phyloP scores from a whole-genome alignment of 1,140 invertebrate genomes.

The Pteromalus puparum region DNA sequence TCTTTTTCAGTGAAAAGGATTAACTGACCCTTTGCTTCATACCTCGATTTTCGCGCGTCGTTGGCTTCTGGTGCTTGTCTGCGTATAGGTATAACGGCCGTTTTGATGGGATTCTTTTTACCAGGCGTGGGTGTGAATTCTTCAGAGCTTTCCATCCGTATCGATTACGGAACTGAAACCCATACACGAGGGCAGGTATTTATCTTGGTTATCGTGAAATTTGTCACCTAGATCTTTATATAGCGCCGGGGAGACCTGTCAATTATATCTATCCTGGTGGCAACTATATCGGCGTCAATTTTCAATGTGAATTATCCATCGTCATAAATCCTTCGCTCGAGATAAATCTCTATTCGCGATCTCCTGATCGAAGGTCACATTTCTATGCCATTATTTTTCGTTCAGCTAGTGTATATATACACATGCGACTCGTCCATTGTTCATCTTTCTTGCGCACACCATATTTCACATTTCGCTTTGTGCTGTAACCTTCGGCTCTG shows the following conservation, averaged over 20 bases:
- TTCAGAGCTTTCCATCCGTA: not conserved
- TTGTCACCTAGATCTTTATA: slow-evolving; percentile 1
- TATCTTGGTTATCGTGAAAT: not conserved
- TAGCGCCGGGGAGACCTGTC: not conserved
- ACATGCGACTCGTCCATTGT: not conserved
- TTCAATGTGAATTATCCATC: not conserved
- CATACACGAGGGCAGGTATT: not conserved
- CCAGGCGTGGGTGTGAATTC: not conserved
- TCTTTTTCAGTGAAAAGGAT: not conserved
- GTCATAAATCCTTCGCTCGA: not conserved
- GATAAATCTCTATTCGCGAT: not conserved
- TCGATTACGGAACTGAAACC: not conserved
- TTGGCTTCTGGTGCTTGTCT: not conserved
- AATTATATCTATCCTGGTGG: not conserved
- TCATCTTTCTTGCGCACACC: not conserved
- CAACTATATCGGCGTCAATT: not conserved
- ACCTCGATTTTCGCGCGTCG: too few species aligned
- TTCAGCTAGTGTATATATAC: not conserved
- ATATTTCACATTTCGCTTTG: not conserved
- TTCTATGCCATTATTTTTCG: not conserved
- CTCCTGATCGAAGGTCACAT: not conserved
- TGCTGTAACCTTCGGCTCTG: not conserved
- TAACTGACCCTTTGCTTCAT: too few species aligned
- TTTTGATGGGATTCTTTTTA: not conserved
- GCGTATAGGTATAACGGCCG: too few species aligned